Percentiles rank a stretch among this genome's conserved stretches.
Conservation (phyloP, 2,888 invertebrate species). For the Sylvicola cinctus region DNA sequence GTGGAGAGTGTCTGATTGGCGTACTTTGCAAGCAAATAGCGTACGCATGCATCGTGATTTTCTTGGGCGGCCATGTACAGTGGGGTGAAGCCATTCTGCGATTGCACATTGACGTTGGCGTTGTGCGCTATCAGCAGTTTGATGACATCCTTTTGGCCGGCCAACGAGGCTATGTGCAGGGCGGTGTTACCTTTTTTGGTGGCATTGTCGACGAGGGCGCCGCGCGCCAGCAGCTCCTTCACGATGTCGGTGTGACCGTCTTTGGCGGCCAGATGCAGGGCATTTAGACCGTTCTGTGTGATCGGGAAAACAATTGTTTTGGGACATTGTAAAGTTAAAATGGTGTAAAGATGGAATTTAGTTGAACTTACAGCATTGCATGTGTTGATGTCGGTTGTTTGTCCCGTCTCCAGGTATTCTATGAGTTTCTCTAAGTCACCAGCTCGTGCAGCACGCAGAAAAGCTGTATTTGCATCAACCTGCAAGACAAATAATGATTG, state of each 20-base stretch:
- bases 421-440: conserved; percentile 90
- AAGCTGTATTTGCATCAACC: conserved; percentile 82
- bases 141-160: conserved; percentile 89
- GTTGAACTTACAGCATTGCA: conserved; percentile 72
- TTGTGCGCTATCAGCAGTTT: conserved; percentile 75
- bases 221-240: conserved; percentile 69
- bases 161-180: conserved; percentile 92
- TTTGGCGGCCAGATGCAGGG: conserved; percentile 90
- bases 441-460: conserved; percentile 89
- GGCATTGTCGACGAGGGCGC: conserved; percentile 84
- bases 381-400: conserved; percentile 90
- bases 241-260: conserved; percentile 93
- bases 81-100: conserved; percentile 93
- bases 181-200: conserved; percentile 96
- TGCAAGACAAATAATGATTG: no score
- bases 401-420: conserved; percentile 70
- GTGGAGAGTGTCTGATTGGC: conserved; percentile 94
- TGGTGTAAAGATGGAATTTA: neutral
- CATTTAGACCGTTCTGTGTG: conserved; percentile 86
- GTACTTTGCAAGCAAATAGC: conserved; percentile 72
- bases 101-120: conserved; percentile 91
- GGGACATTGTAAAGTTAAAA: neutral
- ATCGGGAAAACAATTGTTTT: conserved; percentile 9
- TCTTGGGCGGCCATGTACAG: conserved; percentile 98
- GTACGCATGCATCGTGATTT: conserved; percentile 85